Percentiles rank a stretch among this genome's conserved stretches.
Conservation (phyloP, 1,140 invertebrate genomes). For the Achroia grisella region DNA sequence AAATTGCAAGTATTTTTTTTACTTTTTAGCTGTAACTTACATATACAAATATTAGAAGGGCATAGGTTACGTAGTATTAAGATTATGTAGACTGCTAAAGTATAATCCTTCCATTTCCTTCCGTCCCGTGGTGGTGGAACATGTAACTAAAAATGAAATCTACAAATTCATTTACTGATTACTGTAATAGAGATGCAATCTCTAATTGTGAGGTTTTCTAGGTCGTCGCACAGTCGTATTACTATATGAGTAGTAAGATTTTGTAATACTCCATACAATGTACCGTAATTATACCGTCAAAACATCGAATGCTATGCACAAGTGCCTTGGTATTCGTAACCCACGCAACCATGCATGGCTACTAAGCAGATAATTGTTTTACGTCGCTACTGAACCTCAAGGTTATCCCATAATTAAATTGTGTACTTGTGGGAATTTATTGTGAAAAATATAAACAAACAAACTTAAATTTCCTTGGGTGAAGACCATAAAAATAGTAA, state of each 20-base stretch:
- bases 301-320: slow-evolving; percentile 19
- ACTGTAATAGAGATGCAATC: slow-evolving; percentile 12
- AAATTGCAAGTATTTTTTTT: no score
- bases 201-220: slow-evolving; percentile 42
- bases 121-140: no score
- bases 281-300: slow-evolving; percentile 46
- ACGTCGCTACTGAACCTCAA: no score
- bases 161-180: slow-evolving; percentile 3
- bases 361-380: background rate
- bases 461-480: slow-evolving; percentile 30
- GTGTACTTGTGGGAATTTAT: background rate
- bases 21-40: no score
- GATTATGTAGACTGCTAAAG: no score
- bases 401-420: no score
- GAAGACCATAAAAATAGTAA: no score
- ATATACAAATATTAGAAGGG: no score
- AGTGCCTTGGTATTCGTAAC: slow-evolving; percentile 4
- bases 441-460: slow-evolving; percentile 6
- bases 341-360: slow-evolving; percentile 48
- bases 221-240: slow-evolving; percentile 28
- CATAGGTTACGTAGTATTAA: no score
- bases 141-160: no score
- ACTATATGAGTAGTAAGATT: slow-evolving; percentile 15
- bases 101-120: no score
- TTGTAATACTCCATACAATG: slow-evolving; percentile 27